Evolutionary conservation across 2,888 invertebrate species (phyloP), one percentile per base, ranked within the genome.

Genomic region (Idaea dimidiata): DNA sequence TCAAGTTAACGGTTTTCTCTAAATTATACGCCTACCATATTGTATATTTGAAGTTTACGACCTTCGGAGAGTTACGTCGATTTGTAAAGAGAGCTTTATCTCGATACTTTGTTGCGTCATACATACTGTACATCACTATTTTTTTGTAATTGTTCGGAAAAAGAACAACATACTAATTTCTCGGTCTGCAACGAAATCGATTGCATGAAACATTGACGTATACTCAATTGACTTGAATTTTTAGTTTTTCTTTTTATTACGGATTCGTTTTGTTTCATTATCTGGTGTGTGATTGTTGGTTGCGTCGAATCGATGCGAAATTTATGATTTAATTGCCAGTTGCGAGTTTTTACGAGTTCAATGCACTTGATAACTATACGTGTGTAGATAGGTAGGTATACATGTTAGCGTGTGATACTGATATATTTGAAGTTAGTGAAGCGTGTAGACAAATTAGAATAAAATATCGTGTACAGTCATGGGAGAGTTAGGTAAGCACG

Each of bases 261-360:
- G 24, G 82, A 84, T 86, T 87, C 85, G 81, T 88, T 89, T 87
- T 88, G 87, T 89, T 87, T 85, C 85, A 87, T 89, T 89, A 88
- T 90, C 86, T 86, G 85, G 82, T 82, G 85, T 88, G 84, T 91
- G 91, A 91, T 91, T 91, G 91, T 91, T 84, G 89, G 91, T 89
- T 91, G 84, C 84, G 83, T 81, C 78, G 84, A 78, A 86, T 86
- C 89, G 87, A 85, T 85, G 85, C 80, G 82, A 86, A 88, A 91
- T 91, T 91, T 91, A 91, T 90, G 89, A 88, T 91, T 91, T 91
- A 91, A 91, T 91, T 91, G 90, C 84, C 74, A 79, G 82, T 83
- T 85, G 80, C 77, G 77, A 75, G 74, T 75, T 72, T 72, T 79
- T 74, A 74, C 64, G 78, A 70, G 84, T 74, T 77, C 83, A 77